Conservation (phyloP, 2,113 vertebrate genomes). For the Rhinogobius similis region DNA sequence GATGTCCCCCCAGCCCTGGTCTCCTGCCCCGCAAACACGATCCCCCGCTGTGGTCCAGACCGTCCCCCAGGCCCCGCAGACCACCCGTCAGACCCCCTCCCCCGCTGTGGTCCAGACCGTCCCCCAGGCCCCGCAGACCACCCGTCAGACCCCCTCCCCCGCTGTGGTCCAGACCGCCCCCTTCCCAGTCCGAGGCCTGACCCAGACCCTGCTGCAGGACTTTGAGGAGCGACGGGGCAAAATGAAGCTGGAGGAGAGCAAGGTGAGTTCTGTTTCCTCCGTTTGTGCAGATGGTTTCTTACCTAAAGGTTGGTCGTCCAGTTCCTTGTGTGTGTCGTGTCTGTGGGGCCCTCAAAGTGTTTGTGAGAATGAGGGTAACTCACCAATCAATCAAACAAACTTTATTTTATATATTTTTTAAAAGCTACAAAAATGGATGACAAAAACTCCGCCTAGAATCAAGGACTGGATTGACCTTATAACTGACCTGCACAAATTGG, state of each 20-base stretch:
- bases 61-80: constrained; percentile 26
- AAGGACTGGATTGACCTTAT: no score
- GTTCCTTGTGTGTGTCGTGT: no score
- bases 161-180: neutral
- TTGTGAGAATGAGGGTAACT: no score
- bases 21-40: neutral
- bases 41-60: constrained; percentile 6
- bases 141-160: neutral
- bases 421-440: no score
- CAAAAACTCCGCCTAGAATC: no score
- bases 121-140: neutral
- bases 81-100: constrained; percentile 47
- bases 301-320: no score
- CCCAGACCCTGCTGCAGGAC: constrained; percentile 67
- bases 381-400: no score
- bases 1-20: constrained; percentile 2
- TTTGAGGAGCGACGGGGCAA: constrained; percentile 61
- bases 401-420: no score
- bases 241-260: constrained; percentile 65
- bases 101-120: constrained; percentile 64
- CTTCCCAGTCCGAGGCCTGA: constrained; percentile 54
- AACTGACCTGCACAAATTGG: no score
- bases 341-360: no score
- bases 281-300: neutral
- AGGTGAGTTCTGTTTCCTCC: constrained; percentile 54